These are phyloP conservation scores for Neoarius graeffei DNA, from an alignment of 2,113 vertebrate species.

Conservation along the genomic window DNA sequence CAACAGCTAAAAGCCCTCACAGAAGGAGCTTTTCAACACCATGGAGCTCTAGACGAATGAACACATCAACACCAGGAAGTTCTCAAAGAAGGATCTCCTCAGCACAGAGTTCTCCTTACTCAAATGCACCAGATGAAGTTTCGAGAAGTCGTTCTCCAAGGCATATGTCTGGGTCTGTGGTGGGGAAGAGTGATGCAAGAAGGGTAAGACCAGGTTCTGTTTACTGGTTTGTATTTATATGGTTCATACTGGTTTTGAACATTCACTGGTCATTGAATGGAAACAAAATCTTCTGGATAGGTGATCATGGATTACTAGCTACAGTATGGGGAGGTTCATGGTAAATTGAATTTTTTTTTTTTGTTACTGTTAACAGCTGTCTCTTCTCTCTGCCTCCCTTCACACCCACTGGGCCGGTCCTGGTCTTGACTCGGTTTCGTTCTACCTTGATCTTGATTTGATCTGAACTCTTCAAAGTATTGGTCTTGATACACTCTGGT, in stretches of 20 bases:
- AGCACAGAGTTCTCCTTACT: neutral
- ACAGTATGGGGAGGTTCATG: neutral
- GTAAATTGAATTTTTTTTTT: too few species aligned
- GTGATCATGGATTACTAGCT: neutral
- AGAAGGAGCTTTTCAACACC: neutral
- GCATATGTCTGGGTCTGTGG: neutral
- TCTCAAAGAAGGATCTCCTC: neutral
- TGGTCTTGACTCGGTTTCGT: too few species aligned
- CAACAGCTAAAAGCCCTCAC: neutral
- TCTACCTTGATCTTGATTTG: too few species aligned
- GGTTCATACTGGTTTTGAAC: neutral
- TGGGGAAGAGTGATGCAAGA: neutral
- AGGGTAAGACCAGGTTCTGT: neutral
- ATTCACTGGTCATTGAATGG: neutral
- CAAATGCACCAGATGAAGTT: neutral
- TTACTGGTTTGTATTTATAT: neutral
- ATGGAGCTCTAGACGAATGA: neutral
- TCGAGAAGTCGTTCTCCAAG: neutral
- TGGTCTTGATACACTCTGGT: too few species aligned
- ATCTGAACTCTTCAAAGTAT: too few species aligned
- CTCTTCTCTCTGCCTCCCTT: too few species aligned
- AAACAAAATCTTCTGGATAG: neutral
- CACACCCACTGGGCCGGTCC: too few species aligned
- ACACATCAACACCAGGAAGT: neutral
- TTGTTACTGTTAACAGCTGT: too few species aligned